Evolutionary conservation across 2,113 vertebrate genomes (phyloP).

Genomic region (Cepphus grylle): DNA sequence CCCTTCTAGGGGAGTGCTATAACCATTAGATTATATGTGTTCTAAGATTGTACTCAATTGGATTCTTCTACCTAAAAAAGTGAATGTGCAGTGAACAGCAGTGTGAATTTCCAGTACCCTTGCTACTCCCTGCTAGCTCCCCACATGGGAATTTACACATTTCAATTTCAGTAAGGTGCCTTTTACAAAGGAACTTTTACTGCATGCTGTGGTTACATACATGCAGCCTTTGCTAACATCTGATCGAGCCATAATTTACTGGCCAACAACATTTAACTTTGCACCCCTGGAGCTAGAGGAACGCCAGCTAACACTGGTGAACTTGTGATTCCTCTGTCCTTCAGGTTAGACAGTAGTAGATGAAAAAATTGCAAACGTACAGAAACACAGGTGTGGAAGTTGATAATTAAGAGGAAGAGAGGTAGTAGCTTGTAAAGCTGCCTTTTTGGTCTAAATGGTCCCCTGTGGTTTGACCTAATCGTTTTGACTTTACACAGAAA

Average conservation of each 20-base stretch:
- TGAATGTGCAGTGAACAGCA: background rate
- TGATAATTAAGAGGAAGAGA: background rate
- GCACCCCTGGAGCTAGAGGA: background rate
- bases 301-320: background rate
- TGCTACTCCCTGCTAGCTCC: background rate
- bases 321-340: background rate
- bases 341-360: background rate
- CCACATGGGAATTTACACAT: background rate
- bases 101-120: background rate
- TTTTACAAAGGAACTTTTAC: background rate
- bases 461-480: background rate
- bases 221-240: background rate
- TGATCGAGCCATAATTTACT: background rate
- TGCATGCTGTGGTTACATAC: background rate
- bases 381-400: rapidly evolving
- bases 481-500: background rate
- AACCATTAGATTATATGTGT: background rate
- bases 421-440: background rate
- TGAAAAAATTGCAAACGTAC: background rate
- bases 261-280: background rate
- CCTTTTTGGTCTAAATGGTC: background rate
- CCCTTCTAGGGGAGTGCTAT: background rate
- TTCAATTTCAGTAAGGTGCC: background rate
- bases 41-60: background rate
- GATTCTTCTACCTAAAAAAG: background rate